Conservation (phyloP, 1,140 invertebrate species). For the Trichonephila clavata region DNA sequence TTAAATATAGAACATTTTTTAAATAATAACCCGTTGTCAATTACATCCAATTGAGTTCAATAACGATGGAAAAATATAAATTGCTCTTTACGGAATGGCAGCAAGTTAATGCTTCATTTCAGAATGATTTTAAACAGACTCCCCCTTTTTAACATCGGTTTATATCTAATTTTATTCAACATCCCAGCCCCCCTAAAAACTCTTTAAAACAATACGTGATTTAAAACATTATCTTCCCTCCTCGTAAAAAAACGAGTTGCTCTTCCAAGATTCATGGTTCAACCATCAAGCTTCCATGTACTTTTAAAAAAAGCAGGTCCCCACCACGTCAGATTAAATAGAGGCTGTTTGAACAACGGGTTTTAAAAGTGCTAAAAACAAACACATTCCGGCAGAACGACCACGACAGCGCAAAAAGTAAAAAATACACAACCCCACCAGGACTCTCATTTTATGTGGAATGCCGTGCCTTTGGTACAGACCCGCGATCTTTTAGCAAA, state of each 20-base stretch:
- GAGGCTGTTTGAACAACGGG: slow-evolving; percentile 43
- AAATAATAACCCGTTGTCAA: too few species aligned
- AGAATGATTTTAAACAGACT: too few species aligned
- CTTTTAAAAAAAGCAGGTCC: background rate
- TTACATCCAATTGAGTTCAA: too few species aligned
- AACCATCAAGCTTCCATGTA: background rate
- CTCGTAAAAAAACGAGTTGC: slow-evolving; percentile 6
- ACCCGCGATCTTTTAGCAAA: slow-evolving; percentile 47
- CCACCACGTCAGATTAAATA: slow-evolving; percentile 5
- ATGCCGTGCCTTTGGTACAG: background rate
- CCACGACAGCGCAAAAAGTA: background rate
- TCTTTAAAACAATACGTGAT: background rate
- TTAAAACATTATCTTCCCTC: slow-evolving; percentile 2
- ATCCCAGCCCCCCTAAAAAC: background rate
- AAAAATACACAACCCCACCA: too few species aligned
- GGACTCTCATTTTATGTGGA: slow-evolving; percentile 48
- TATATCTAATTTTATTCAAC: too few species aligned
- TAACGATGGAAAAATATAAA: too few species aligned
- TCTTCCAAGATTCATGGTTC: slow-evolving; percentile 2
- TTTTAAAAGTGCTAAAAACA: slow-evolving; percentile 57
- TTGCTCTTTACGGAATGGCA: too few species aligned
- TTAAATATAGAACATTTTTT: too few species aligned
- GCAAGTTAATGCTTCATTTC: too few species aligned
- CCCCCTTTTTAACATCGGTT: too few species aligned
- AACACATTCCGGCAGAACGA: slow-evolving; percentile 31